Percentiles rank a stretch among this genome's conserved stretches.
These are phyloP conservation scores for Neolamprologus kungweensis DNA, from an alignment of 2,113 vertebrate genomes.

Conservation along the genomic window DNA sequence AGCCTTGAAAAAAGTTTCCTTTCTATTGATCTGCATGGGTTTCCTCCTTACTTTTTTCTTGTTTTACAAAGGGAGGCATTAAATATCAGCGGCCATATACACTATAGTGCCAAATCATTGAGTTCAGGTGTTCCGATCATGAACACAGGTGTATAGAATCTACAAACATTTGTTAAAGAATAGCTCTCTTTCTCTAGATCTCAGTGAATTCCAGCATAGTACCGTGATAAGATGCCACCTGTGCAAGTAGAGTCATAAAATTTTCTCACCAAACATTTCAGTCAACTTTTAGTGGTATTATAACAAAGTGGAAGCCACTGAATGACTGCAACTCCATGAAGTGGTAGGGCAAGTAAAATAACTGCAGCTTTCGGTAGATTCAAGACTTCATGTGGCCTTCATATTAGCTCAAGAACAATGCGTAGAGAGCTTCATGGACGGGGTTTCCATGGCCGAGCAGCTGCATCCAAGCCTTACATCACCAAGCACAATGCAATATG, in stretches of 20 bases:
- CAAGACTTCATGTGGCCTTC: background rate
- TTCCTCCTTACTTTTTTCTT: background rate
- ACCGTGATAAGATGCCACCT: background rate
- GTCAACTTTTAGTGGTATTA: background rate
- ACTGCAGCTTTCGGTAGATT: background rate
- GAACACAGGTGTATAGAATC: background rate
- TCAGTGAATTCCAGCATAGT: background rate
- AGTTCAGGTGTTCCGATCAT: background rate
- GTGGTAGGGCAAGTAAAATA: background rate
- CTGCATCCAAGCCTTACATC: background rate
- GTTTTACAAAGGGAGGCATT: background rate
- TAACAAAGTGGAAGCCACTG: background rate
- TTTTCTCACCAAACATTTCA: background rate
- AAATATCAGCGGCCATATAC: background rate
- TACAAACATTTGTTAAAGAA: background rate
- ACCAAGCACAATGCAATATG: background rate
- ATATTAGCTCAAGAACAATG: background rate
- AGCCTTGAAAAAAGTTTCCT: background rate
- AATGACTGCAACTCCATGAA: background rate
- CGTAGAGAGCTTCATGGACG: background rate
- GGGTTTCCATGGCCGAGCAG: background rate
- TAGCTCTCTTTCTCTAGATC: background rate
- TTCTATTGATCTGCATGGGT: background rate
- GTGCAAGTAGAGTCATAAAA: background rate
- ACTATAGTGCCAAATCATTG: background rate